These are phyloP conservation scores for Heliconius aoede DNA, from an alignment of 2,888 invertebrate genomes.

Conservation along the genomic window DNA sequence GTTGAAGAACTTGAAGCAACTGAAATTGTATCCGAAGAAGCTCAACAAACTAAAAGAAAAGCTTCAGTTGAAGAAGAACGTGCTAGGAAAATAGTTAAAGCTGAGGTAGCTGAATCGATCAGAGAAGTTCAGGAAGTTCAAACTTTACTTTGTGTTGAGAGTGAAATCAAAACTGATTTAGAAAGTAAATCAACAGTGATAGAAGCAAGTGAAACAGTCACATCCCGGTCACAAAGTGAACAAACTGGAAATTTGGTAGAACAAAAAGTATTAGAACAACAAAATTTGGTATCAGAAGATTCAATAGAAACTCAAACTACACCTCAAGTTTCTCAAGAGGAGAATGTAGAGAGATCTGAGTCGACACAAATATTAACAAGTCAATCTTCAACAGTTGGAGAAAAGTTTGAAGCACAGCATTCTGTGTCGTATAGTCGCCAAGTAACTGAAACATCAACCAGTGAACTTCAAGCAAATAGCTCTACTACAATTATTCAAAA, in stretches of 20 bases:
- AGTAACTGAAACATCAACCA: conserved; percentile 27
- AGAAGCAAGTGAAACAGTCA: conserved; percentile 58
- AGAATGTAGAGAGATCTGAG: background rate
- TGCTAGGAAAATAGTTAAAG: conserved; percentile 68
- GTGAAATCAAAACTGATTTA: conserved; percentile 66
- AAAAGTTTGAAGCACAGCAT: conserved; percentile 34
- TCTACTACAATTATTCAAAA: conserved; percentile 6
- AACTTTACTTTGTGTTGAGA: conserved; percentile 55
- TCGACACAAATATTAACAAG: conserved; percentile 40
- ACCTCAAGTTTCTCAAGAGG: background rate
- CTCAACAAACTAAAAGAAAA: conserved; percentile 68
- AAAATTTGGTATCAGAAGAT: conserved; percentile 42
- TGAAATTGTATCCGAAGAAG: conserved; percentile 59
- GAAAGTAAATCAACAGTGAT: conserved; percentile 68
- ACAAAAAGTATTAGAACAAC: conserved; percentile 39
- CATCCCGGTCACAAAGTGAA: conserved; percentile 58
- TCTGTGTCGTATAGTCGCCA: conserved; percentile 46
- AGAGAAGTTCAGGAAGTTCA: conserved; percentile 63
- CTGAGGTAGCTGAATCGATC: conserved; percentile 65
- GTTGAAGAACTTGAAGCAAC: conserved; percentile 48
- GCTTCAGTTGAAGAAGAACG: conserved; percentile 69
- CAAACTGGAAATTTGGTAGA: conserved; percentile 43
- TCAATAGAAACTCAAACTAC: conserved; percentile 51
- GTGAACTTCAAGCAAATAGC: conserved; percentile 24
- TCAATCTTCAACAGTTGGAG: conserved; percentile 46